A percentile compares a stretch with the other conserved stretches of the same genome.
Conservation (phyloP, 2,113 vertebrate species). For the Halichoeres trimaculatus region DNA sequence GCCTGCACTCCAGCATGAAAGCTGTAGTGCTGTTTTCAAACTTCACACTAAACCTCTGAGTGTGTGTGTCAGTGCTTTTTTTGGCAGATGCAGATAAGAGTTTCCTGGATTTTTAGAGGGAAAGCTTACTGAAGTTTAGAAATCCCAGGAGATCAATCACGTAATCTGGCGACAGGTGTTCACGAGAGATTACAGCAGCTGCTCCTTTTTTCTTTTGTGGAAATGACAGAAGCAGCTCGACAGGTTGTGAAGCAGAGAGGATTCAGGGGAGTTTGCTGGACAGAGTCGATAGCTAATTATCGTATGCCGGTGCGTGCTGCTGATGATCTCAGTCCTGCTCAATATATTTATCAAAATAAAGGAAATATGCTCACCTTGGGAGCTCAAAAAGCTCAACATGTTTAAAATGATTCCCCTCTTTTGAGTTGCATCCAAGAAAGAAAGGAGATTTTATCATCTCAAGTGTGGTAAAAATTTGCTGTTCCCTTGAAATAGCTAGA, state of each 20-base stretch:
- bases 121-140: slow-evolving; percentile 26
- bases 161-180: slow-evolving; percentile 44
- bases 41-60: neutral
- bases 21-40: neutral
- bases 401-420: slow-evolving; percentile 7
- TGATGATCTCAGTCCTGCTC: slow-evolving; percentile 34
- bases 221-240: slow-evolving; percentile 38
- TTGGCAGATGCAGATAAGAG: slow-evolving; percentile 47
- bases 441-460: neutral
- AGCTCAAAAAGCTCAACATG: slow-evolving; percentile 14
- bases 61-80: neutral
- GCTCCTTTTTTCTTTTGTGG: neutral
- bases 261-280: slow-evolving; percentile 22
- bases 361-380: neutral
- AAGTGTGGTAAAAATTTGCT: neutral
- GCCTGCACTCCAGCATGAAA: slow-evolving; percentile 12
- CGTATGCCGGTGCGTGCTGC: slow-evolving; percentile 34
- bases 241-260: slow-evolving; percentile 31
- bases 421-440: slow-evolving; percentile 3
- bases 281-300: slow-evolving; percentile 70
- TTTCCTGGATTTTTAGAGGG: slow-evolving; percentile 38
- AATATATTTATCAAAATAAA: slow-evolving; percentile 45
- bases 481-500: neutral
- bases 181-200: slow-evolving; percentile 36
- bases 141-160: slow-evolving; percentile 55